Conservation (phyloP, 2,113 vertebrate species). For the Symphodus melops region DNA sequence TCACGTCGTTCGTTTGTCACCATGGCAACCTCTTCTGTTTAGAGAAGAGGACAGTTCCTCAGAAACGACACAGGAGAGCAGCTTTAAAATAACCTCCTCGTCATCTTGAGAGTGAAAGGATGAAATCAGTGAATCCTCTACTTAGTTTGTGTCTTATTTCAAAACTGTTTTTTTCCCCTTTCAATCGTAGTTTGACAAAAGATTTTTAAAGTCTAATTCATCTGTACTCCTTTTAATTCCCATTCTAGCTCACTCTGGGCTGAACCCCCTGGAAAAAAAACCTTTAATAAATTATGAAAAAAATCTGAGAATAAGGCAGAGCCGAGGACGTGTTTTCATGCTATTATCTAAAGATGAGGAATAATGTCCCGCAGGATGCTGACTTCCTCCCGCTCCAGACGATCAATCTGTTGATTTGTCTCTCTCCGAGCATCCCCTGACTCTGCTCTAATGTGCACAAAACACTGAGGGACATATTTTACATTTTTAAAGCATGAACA, state of each 20-base stretch:
- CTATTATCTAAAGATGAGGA: conserved; percentile 21
- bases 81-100: no score
- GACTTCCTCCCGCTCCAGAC: conserved; percentile 8
- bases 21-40: conserved; percentile 44
- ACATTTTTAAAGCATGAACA: neutral
- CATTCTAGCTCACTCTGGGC: neutral
- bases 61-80: neutral
- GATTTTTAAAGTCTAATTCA: neutral
- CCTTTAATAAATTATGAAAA: neutral
- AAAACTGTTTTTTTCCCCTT: no score
- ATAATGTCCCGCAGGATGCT: neutral
- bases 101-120: no score
- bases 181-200: no score
- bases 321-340: conserved; percentile 1
- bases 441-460: conserved; percentile 2
- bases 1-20: conserved; percentile 23
- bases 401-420: conserved; percentile 1
- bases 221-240: neutral
- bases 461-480: neutral
- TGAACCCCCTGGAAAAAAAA: neutral
- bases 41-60: conserved; percentile 40
- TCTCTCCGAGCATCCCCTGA: neutral
- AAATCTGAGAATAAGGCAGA: neutral
- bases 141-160: no score
- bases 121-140: no score